phyloP scores from a whole-genome alignment of 2,113 vertebrate genomes.

The Andinoacara biseriatus region DNA sequence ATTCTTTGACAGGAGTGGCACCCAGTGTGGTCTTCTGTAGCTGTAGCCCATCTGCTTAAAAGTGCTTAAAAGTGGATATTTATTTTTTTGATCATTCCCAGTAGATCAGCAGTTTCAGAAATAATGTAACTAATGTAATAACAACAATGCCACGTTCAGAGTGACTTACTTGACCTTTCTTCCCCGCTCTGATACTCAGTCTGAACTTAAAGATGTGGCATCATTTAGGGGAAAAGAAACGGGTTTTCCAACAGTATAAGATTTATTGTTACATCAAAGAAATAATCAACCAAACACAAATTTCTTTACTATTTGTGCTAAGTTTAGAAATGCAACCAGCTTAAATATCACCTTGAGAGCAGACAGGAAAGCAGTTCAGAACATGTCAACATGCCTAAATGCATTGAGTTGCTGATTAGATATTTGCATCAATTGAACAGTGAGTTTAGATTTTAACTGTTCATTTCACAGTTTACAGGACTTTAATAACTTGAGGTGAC shows the following conservation, averaged over 20 bases:
- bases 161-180: not conserved
- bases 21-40: no score
- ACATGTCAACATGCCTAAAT: not conserved
- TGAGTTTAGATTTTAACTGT: no score
- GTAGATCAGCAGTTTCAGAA: not conserved
- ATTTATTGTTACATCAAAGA: no score
- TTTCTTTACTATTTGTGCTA: no score
- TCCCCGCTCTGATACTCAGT: not conserved
- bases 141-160: not conserved
- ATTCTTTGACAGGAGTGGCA: not conserved
- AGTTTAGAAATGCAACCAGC: no score
- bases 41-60: not conserved
- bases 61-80: not conserved
- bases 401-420: not conserved
- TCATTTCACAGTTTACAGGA: no score
- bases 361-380: no score
- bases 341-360: no score
- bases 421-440: no score
- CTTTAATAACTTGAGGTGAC: not conserved
- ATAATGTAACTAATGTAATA: not conserved
- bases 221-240: no score
- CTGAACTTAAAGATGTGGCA: not conserved
- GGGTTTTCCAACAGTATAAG: no score
- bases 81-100: not conserved
- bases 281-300: no score